phyloP scores from a whole-genome alignment of 1,140 invertebrate species.

The Drosophila carrolli region DNA sequence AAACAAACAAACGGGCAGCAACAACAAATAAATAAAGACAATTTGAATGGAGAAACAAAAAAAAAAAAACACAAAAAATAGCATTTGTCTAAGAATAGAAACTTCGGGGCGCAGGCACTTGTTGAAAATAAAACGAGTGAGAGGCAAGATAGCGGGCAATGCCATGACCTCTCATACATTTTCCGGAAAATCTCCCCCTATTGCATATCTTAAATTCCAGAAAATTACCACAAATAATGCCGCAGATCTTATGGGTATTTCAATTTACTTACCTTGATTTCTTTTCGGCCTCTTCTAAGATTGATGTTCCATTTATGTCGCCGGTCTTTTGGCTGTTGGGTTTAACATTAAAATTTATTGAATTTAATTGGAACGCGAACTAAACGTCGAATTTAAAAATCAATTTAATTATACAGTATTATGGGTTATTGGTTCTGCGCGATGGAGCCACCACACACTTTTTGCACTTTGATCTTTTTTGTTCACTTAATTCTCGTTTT shows the following conservation, averaged over 20 bases:
- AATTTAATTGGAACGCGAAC: slow-evolving; percentile 23
- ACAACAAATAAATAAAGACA: slow-evolving; percentile 39
- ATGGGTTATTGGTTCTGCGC: slow-evolving; percentile 21
- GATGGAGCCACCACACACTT: slow-evolving; percentile 22
- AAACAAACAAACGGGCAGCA: slow-evolving; percentile 25
- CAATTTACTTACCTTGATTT: slow-evolving; percentile 28
- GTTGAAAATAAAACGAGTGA: slow-evolving; percentile 12
- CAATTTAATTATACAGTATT: slow-evolving; percentile 19
- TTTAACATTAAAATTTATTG: background rate
- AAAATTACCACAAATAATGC: slow-evolving; percentile 4
- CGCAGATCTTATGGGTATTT: background rate
- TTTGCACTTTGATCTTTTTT: slow-evolving; percentile 37
- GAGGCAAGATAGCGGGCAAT: background rate
- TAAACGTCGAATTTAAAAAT: slow-evolving; percentile 13
- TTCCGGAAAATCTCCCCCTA: slow-evolving; percentile 1
- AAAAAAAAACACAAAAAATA: background rate
- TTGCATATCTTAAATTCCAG: slow-evolving; percentile 20
- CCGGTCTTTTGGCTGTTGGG: background rate
- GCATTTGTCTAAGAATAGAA: slow-evolving; percentile 33
- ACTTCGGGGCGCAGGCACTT: slow-evolving; percentile 12
- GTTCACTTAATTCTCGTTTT: slow-evolving; percentile 23
- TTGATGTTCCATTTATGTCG: slow-evolving; percentile 26
- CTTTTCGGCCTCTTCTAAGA: slow-evolving; percentile 12
- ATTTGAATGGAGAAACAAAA: slow-evolving; percentile 30
- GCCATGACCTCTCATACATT: slow-evolving; percentile 24